phyloP scores from a whole-genome alignment of 2,888 invertebrate genomes.

The Alloscopus bannaensis region DNA sequence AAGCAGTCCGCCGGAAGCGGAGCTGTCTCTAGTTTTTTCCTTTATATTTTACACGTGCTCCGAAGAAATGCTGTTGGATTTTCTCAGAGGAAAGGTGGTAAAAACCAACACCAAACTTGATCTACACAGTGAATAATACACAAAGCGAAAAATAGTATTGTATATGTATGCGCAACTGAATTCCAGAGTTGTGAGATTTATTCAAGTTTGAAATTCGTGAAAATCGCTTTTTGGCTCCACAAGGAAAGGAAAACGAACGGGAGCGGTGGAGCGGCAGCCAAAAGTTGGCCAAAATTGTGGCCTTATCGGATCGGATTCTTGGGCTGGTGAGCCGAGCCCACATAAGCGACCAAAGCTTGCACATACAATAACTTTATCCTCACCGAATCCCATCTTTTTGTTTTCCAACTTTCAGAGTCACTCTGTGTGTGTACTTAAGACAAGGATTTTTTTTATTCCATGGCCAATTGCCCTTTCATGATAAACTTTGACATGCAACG shows the following conservation, averaged over 20 bases:
- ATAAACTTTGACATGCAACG: background rate
- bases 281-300: constrained; percentile 65
- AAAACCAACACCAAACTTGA: background rate
- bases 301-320: constrained; percentile 63
- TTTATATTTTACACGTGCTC: too few relatives aligned
- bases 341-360: constrained; percentile 19
- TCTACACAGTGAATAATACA: constrained; percentile 2
- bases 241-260: constrained; percentile 7
- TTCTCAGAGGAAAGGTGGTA: constrained; percentile 9
- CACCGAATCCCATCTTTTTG: background rate
- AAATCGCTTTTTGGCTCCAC: constrained; percentile 33
- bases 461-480: constrained; percentile 35
- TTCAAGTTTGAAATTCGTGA: constrained; percentile 59
- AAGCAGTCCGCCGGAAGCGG: too few relatives aligned
- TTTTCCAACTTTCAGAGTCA: background rate
- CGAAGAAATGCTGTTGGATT: too few relatives aligned
- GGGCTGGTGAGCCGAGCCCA: constrained; percentile 46
- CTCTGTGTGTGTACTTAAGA: background rate
- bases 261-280: constrained; percentile 38
- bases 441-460: constrained; percentile 23
- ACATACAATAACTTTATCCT: too few relatives aligned
- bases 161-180: too few relatives aligned
- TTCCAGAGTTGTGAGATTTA: constrained; percentile 51
- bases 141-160: background rate
- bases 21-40: too few relatives aligned